Percentiles rank a stretch among this genome's conserved stretches.
Conservation (phyloP, 2,888 invertebrate genomes). For the Gastracanthus pulcherrimus region DNA sequence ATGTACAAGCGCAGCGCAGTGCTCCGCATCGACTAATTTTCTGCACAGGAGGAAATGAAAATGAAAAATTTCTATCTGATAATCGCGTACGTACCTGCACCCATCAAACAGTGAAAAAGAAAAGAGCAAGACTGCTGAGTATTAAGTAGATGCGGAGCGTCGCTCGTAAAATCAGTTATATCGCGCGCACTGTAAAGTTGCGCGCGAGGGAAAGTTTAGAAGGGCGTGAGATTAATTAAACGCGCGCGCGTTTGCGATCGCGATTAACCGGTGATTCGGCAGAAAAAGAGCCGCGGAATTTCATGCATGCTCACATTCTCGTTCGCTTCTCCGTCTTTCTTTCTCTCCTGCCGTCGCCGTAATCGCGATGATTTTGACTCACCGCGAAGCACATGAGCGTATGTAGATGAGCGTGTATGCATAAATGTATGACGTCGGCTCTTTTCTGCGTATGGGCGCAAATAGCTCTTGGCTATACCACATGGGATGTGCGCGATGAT, state of each 20-base stretch:
- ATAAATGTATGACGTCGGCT: constrained; percentile 32
- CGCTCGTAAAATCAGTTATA: constrained; percentile 7
- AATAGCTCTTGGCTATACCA: background rate
- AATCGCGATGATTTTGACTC: constrained; percentile 2
- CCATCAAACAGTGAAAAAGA: background rate
- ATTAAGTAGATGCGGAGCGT: background rate
- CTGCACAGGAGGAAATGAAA: constrained; percentile 17
- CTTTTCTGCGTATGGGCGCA: background rate
- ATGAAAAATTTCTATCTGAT: constrained; percentile 21
- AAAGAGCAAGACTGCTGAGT: background rate
- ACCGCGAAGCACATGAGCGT: background rate
- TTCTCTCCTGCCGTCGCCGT: no score
- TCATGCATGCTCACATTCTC: no score
- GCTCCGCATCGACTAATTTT: background rate
- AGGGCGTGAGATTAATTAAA: constrained; percentile 37
- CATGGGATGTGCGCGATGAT: background rate
- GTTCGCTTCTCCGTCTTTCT: no score
- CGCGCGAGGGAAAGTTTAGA: constrained; percentile 2
- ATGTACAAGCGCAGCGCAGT: background rate
- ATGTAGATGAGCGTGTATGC: constrained; percentile 34
- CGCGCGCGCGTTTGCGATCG: background rate
- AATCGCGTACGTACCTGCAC: background rate
- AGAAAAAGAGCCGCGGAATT: constrained; percentile 5
- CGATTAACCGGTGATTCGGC: constrained; percentile 26
- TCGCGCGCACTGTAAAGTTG: background rate